These are phyloP conservation scores for Conus betulinus DNA, from an alignment of 1,140 invertebrate species.

Conservation along the genomic window DNA sequence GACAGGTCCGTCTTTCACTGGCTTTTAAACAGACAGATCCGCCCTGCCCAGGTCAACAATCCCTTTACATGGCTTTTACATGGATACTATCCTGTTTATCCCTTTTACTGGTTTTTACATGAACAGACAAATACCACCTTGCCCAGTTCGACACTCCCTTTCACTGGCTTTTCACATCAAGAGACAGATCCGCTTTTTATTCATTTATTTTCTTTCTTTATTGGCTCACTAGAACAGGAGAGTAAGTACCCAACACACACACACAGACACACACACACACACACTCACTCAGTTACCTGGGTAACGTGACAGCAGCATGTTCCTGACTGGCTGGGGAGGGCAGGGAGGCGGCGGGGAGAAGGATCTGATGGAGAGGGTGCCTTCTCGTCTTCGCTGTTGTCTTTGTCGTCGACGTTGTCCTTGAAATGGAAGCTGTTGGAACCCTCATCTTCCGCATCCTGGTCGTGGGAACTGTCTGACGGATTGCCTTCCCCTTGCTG, in stretches of 20 bases:
- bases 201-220: too few relatives aligned
- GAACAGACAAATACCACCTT: too few relatives aligned
- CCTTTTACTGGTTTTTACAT: too few relatives aligned
- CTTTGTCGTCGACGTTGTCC: slow-evolving; percentile 31
- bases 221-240: too few relatives aligned
- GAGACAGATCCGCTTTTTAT: too few relatives aligned
- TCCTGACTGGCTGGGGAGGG: background rate
- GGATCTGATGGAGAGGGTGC: background rate
- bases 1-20: too few relatives aligned
- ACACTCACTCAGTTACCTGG: background rate
- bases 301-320: slow-evolving; percentile 32
- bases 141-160: too few relatives aligned
- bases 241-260: background rate
- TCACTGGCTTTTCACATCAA: too few relatives aligned
- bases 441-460: slow-evolving; percentile 61
- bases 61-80: too few relatives aligned
- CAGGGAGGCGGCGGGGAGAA: background rate
- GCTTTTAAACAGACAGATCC: too few relatives aligned
- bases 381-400: background rate
- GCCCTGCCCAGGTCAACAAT: too few relatives aligned
- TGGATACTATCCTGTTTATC: too few relatives aligned
- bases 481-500: slow-evolving; percentile 45
- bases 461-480: slow-evolving; percentile 50
- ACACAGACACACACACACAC: background rate
- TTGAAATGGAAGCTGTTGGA: slow-evolving; percentile 70